Percentiles rank a stretch among this genome's conserved stretches.
Evolutionary conservation across 1,140 invertebrate genomes (phyloP).

Genomic region (Aphelenchoides fujianensis): DNA sequence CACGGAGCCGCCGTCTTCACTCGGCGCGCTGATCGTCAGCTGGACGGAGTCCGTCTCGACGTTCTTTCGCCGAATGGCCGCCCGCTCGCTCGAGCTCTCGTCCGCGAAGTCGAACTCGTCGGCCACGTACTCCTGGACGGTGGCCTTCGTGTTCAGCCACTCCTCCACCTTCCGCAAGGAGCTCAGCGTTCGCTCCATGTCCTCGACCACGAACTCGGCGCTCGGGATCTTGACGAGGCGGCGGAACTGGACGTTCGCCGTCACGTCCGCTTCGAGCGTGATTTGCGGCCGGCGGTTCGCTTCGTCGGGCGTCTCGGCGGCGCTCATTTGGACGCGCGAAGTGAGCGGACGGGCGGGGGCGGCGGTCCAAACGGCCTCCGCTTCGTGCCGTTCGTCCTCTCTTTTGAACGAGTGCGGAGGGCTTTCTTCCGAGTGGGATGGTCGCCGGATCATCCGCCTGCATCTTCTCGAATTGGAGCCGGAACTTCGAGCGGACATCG

Average conservation of each 20-base stretch:
- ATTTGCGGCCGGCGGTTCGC: not conserved
- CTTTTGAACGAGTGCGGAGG: not conserved
- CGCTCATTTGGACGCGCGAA: constrained; percentile 5
- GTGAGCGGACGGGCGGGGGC: not conserved
- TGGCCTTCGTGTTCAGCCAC: constrained; percentile 11
- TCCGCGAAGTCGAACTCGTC: constrained; percentile 11
- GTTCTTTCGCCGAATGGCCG: not conserved
- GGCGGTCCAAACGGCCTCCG: not conserved
- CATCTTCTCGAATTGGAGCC: not conserved
- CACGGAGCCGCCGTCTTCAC: not conserved
- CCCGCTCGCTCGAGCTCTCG: not conserved
- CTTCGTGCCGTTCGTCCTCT: not conserved
- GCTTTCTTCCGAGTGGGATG: no score
- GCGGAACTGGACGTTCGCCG: constrained; percentile 14
- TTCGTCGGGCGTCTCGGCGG: not conserved
- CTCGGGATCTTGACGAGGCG: constrained; percentile 1
- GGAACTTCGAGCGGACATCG: no score
- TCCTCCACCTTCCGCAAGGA: constrained; percentile 17
- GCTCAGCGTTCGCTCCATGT: constrained; percentile 14
- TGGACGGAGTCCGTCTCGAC: constrained; percentile 19
- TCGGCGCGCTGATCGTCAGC: constrained; percentile 15
- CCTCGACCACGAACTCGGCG: constrained; percentile 5
- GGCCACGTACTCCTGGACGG: not conserved
- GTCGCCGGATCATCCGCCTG: no score
- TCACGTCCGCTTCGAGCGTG: constrained; percentile 19